Evolutionary conservation across 2,888 invertebrate species (phyloP), one percentile per base, ranked within the genome.

Genomic region (Willowsia nigromaculata): DNA sequence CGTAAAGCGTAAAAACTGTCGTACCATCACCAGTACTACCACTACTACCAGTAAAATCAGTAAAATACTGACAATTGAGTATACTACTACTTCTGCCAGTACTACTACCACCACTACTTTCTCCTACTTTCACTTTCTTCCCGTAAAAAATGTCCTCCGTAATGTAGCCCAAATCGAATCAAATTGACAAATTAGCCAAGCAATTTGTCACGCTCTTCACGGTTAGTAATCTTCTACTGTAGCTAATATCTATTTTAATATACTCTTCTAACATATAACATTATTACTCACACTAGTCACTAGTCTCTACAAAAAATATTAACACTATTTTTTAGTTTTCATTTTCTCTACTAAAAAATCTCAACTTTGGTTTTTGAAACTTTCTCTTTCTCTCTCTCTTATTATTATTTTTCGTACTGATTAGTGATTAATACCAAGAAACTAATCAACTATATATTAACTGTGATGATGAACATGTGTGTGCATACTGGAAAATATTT

Each of bases 171-270:
- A 71, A 40, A 43, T 9, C 71, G 9, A 43, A 15, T 68, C n/a
- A 68, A 83, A 68, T 30, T 2, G 25, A 33, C 6, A 84, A 84
- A 50, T 68, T 22, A 40, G 33, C 25, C 18, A 33, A 68, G n/a
- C 6, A 71, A 71, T 33, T 65, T 59, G 9, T 5, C 53, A 68
- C 78, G 22, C 83, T 62, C 27, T 40, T 71, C 83, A 84, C 71
- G 83, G 83, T 84, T 84, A 84, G 83, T 84, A 83, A 62, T 71
- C 71, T 71, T 71, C 71, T 40, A 62, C 81, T 47, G 65, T 82
- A 82, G 82, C 9, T 47, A 37, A 30, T n/a, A 27, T 53, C 53
- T 56, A 27, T 78, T 78, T 53, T 40, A 37, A 15, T 7, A 40
- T 22, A 40, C 4, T 27, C n/a, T 40, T 40, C 18, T 50, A 43